Evolutionary conservation across 2,797 vertebrate species (phyloP).

Genomic region (Numenius phaeopus): DNA sequence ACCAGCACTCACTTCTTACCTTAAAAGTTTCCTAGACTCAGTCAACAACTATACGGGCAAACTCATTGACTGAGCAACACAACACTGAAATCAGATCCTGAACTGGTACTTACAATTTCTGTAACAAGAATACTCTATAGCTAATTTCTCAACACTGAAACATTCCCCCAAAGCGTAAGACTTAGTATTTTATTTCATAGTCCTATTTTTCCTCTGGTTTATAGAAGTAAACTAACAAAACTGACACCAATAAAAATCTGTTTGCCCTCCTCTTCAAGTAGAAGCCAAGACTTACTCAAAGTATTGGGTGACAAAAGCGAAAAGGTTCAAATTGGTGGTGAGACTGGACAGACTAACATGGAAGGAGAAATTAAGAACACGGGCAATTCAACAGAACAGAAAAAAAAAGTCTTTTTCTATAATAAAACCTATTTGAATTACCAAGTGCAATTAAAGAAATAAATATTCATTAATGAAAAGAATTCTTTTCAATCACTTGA

Average conservation of each 20-base stretch:
- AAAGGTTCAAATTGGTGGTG: neutral
- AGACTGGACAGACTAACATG: neutral
- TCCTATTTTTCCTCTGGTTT: neutral
- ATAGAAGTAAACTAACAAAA: neutral
- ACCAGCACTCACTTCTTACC: neutral
- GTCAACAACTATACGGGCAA: neutral
- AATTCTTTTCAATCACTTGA: neutral
- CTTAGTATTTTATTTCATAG: neutral
- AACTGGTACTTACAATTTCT: neutral
- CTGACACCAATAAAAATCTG: neutral
- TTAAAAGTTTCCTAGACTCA: neutral
- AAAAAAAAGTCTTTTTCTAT: neutral
- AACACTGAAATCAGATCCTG: neutral
- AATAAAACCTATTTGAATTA: conserved; percentile 22
- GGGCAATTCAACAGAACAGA: neutral
- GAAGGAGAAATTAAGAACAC: neutral
- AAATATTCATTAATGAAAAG: neutral
- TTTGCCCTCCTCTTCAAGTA: neutral
- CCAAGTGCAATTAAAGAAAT: conserved; percentile 72
- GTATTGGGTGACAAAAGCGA: accelerated
- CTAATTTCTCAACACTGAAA: neutral
- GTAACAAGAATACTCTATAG: accelerated
- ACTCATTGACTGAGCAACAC: neutral
- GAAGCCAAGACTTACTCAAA: neutral
- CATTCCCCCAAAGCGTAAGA: neutral